These are phyloP conservation scores for Procavia capensis DNA, from an alignment of 2,113 vertebrate genomes.

Conservation along the genomic window DNA sequence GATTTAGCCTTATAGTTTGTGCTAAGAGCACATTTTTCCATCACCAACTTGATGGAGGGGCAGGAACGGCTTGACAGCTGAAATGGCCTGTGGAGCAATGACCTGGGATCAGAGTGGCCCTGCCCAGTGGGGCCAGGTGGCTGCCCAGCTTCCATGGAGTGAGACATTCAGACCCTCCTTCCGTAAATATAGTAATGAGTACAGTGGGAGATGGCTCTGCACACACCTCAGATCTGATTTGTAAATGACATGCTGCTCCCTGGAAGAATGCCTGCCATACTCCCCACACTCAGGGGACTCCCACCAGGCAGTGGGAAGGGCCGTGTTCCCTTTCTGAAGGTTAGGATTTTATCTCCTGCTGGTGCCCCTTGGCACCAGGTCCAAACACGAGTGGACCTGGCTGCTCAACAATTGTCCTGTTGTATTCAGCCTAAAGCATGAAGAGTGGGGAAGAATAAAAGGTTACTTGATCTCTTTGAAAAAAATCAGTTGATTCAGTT, in stretches of 20 bases:
- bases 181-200: background rate
- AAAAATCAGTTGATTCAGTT: background rate
- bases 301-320: background rate
- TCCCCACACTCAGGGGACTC: background rate
- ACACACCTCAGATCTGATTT: background rate
- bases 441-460: background rate
- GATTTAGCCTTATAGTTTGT: accelerated
- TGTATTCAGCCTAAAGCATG: background rate
- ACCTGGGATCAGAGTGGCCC: background rate
- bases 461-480: background rate
- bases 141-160: constrained; percentile 5
- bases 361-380: background rate
- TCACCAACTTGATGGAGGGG: background rate
- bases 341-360: constrained; percentile 53
- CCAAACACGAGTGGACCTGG: background rate
- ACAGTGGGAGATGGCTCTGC: background rate
- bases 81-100: background rate
- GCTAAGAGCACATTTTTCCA: background rate
- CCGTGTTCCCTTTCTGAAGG: constrained; percentile 13
- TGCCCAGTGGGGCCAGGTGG: constrained; percentile 67
- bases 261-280: background rate
- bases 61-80: constrained; percentile 63
- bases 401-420: background rate
- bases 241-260: background rate
- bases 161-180: background rate